Percentiles rank a stretch among this genome's conserved stretches.
These are phyloP conservation scores for Chromis chromis DNA, from an alignment of 2,797 vertebrate genomes.

Conservation along the genomic window DNA sequence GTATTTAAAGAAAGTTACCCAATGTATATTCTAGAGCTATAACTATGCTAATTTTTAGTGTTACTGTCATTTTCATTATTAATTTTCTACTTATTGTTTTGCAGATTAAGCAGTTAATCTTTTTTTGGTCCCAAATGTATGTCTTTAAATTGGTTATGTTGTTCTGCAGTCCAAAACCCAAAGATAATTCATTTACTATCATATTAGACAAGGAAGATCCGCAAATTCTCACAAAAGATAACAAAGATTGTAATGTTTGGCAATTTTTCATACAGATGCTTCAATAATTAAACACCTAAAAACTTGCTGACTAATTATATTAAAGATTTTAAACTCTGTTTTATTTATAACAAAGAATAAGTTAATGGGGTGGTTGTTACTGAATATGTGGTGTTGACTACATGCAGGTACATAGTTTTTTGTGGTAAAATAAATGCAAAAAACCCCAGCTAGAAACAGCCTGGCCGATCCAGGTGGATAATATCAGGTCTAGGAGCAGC, in stretches of 20 bases:
- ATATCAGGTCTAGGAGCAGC: constrained; percentile 15
- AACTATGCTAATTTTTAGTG: background rate
- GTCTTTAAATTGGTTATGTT: background rate
- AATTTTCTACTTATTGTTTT: constrained; percentile 6
- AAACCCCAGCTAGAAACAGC: background rate
- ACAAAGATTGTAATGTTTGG: background rate
- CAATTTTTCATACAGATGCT: background rate
- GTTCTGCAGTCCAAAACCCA: background rate
- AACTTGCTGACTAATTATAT: background rate
- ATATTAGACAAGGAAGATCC: background rate
- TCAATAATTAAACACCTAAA: background rate
- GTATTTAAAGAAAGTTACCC: background rate
- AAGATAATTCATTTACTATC: background rate
- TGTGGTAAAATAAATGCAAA: background rate
- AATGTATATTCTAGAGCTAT: background rate
- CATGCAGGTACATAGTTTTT: background rate
- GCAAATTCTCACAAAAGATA: background rate
- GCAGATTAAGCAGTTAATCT: background rate
- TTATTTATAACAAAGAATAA: background rate
- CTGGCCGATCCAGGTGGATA: background rate
- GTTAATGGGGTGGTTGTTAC: too few relatives aligned
- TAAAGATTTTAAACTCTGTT: background rate
- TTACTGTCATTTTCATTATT: background rate
- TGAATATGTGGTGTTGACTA: background rate
- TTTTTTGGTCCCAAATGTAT: background rate